These are phyloP conservation scores for Gonioctena quinquepunctata DNA, from an alignment of 1,140 invertebrate genomes.

Conservation along the genomic window DNA sequence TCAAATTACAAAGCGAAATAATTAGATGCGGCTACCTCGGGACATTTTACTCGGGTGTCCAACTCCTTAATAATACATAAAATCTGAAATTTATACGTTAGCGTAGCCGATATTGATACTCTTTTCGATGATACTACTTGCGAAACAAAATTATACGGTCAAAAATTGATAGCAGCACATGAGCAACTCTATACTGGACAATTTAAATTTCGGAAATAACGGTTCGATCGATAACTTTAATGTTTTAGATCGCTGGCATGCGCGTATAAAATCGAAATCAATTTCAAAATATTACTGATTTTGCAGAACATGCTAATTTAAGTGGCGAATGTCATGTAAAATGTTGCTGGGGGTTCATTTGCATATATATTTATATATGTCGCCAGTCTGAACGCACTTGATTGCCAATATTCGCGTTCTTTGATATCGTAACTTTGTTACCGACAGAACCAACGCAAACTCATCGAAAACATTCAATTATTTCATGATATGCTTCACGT, in stretches of 20 bases:
- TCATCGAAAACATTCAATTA: too few species aligned
- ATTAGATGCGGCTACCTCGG: background rate
- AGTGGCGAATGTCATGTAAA: slow-evolving; percentile 27
- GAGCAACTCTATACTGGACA: background rate
- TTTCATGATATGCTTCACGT: too few species aligned
- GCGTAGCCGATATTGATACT: slow-evolving; percentile 7
- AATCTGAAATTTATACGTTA: slow-evolving; percentile 2
- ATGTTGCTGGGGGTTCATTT: slow-evolving; percentile 29
- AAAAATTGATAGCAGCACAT: background rate
- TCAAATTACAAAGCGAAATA: too few species aligned
- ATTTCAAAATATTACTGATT: slow-evolving; percentile 24
- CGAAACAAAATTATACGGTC: background rate
- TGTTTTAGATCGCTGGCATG: slow-evolving; percentile 26
- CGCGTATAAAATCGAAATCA: slow-evolving; percentile 34
- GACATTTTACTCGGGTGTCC: background rate
- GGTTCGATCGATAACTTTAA: slow-evolving; percentile 26
- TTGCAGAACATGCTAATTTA: slow-evolving; percentile 25
- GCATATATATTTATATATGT: slow-evolving; percentile 35
- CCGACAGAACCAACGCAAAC: too few species aligned
- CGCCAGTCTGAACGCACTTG: slow-evolving; percentile 22
- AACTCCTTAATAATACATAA: background rate
- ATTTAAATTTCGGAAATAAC: slow-evolving; percentile 21
- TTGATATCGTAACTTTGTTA: too few species aligned
- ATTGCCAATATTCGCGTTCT: background rate
- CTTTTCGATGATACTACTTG: background rate